These are phyloP conservation scores for Peromyscus aztecus DNA, from an alignment of 2,797 vertebrate genomes.

Conservation along the genomic window DNA sequence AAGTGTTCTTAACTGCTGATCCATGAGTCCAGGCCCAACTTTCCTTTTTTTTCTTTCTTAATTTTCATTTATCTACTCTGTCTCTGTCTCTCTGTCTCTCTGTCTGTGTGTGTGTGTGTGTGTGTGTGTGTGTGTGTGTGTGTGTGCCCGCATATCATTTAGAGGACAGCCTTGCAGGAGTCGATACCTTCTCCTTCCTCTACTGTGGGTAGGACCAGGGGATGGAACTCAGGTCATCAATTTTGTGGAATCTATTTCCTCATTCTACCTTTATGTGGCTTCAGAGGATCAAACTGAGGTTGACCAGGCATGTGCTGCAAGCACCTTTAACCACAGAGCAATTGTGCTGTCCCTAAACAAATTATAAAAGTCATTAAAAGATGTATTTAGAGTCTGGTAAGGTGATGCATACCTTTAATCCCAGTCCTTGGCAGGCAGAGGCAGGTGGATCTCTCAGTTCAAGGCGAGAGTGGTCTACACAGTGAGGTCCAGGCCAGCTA, in stretches of 20 bases:
- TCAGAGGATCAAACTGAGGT: neutral
- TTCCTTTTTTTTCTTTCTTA: neutral
- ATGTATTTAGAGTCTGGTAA: neutral
- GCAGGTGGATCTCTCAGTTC: neutral
- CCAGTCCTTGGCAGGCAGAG: no score
- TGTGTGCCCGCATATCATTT: neutral
- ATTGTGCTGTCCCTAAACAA: neutral
- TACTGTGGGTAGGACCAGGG: neutral
- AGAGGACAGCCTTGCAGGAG: neutral
- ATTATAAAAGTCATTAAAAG: slow-evolving; percentile 15
- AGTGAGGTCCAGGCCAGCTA: neutral
- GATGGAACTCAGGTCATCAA: neutral
- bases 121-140: neutral
- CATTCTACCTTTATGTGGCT: neutral
- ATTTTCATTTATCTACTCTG: neutral
- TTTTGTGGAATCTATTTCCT: neutral
- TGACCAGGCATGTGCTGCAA: neutral
- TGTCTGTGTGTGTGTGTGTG: no score
- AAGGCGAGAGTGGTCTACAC: neutral
- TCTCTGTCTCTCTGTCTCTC: no score
- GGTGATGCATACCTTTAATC: neutral
- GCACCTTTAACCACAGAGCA: neutral
- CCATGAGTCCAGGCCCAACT: neutral
- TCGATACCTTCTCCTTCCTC: neutral
- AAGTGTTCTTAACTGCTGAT: neutral